Conservation (phyloP, 2,888 invertebrate species). For the Hemicrepidius hirtus region DNA sequence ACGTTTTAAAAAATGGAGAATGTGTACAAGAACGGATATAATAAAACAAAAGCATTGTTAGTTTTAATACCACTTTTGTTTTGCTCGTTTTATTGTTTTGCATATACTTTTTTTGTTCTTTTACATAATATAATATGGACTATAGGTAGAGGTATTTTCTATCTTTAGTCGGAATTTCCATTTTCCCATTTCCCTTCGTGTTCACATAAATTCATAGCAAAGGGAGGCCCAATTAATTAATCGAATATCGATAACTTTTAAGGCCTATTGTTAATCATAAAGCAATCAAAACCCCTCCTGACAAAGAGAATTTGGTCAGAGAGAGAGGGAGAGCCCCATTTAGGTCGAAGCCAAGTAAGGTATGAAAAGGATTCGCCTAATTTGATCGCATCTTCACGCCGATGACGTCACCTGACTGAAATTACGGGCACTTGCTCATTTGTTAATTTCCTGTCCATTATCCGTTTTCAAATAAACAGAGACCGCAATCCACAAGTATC, state of each 20-base stretch:
- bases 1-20: too few relatives aligned
- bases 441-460: slow-evolving; percentile 20
- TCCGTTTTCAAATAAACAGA: slow-evolving; percentile 18
- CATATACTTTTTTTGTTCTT: too few relatives aligned
- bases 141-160: too few relatives aligned
- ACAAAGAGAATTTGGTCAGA: slow-evolving; percentile 26
- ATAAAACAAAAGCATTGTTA: too few relatives aligned
- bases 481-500: slow-evolving; percentile 22
- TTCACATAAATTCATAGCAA: slow-evolving; percentile 13
- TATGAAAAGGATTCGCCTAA: neutral
- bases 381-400: neutral
- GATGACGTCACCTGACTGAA: neutral
- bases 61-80: too few relatives aligned
- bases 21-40: too few relatives aligned
- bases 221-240: slow-evolving; percentile 30
- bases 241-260: slow-evolving; percentile 31
- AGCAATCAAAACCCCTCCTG: slow-evolving; percentile 36
- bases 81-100: too few relatives aligned
- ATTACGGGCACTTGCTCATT: slow-evolving; percentile 8
- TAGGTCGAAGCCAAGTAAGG: slow-evolving; percentile 10
- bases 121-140: too few relatives aligned
- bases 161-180: too few relatives aligned
- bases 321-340: slow-evolving; percentile 20
- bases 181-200: neutral
- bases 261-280: slow-evolving; percentile 37